phyloP scores from a whole-genome alignment of 2,113 vertebrate species.

The Polyodon spathula region DNA sequence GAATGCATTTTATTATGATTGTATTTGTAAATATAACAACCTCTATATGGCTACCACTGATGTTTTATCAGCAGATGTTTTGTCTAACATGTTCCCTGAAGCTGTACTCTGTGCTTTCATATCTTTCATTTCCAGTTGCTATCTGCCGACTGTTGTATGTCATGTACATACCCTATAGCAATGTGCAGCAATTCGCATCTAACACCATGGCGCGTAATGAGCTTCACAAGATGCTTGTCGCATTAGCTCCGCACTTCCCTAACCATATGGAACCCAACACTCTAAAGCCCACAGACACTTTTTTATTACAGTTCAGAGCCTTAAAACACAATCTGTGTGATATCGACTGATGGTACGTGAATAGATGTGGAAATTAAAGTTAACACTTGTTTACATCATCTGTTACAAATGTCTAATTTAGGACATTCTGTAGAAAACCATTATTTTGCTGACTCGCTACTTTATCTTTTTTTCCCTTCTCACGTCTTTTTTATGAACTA shows the following conservation, averaged over 20 bases:
- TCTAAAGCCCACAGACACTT: constrained; percentile 75
- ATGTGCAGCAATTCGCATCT: constrained; percentile 65
- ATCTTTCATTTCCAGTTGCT: constrained; percentile 78
- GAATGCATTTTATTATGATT: too few relatives aligned
- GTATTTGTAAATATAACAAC: too few relatives aligned
- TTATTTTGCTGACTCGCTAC: constrained; percentile 75
- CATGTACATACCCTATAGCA: constrained; percentile 73
- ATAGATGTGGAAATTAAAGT: constrained; percentile 76
- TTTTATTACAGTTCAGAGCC: constrained; percentile 80
- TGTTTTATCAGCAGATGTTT: constrained; percentile 85
- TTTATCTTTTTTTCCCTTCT: constrained; percentile 59
- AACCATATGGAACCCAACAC: constrained; percentile 79
- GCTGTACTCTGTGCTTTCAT: constrained; percentile 67
- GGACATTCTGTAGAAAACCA: constrained; percentile 69
- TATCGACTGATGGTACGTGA: constrained; percentile 67
- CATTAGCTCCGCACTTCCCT: constrained; percentile 70
- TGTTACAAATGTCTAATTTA: constrained; percentile 82
- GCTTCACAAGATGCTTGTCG: constrained; percentile 73
- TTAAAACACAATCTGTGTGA: constrained; percentile 75
- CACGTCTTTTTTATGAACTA: constrained; percentile 77
- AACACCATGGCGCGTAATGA: constrained; percentile 65
- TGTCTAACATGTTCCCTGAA: constrained; percentile 78
- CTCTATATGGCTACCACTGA: too few relatives aligned
- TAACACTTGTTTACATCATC: constrained; percentile 79
- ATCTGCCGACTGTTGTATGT: constrained; percentile 75